Conservation (phyloP, 1,140 invertebrate genomes). For the Brachionus asplanchnoidis region DNA sequence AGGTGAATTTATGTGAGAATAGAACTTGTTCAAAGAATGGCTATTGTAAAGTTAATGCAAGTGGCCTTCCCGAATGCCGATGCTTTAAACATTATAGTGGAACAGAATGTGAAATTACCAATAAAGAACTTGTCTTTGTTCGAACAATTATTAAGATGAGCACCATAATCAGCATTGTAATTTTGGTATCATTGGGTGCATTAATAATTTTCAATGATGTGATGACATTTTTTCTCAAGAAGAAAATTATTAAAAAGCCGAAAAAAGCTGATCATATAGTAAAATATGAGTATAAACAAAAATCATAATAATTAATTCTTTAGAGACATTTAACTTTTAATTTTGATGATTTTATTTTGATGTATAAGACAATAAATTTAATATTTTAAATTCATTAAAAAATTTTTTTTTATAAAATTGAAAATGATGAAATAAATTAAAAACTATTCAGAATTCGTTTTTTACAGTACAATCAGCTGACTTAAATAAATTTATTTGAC, state of each 20-base stretch:
- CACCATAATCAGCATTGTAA: not conserved
- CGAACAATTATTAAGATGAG: not conserved
- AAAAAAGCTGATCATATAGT: not conserved
- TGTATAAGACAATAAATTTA: too few species aligned
- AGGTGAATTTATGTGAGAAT: not conserved
- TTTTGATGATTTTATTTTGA: too few species aligned
- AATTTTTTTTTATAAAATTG: too few species aligned
- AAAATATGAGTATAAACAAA: not conserved
- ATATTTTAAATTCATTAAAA: too few species aligned
- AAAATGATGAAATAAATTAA: too few species aligned
- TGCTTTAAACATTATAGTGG: not conserved
- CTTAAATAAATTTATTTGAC: too few species aligned
- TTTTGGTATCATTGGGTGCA: not conserved
- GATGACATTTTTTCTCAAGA: not conserved
- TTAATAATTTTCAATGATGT: not conserved
- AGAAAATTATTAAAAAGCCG: not conserved
- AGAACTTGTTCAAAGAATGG: conserved; percentile 4
- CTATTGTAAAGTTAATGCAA: not conserved
- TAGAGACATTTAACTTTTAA: too few species aligned
- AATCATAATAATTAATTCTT: not conserved
- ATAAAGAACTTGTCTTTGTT: not conserved
- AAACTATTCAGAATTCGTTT: too few species aligned
- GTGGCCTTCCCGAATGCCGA: not conserved
- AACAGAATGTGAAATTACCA: not conserved
- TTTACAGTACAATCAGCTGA: too few species aligned